These are phyloP conservation scores for Mamestra configurata DNA, from an alignment of 1,140 invertebrate genomes.

Conservation along the genomic window DNA sequence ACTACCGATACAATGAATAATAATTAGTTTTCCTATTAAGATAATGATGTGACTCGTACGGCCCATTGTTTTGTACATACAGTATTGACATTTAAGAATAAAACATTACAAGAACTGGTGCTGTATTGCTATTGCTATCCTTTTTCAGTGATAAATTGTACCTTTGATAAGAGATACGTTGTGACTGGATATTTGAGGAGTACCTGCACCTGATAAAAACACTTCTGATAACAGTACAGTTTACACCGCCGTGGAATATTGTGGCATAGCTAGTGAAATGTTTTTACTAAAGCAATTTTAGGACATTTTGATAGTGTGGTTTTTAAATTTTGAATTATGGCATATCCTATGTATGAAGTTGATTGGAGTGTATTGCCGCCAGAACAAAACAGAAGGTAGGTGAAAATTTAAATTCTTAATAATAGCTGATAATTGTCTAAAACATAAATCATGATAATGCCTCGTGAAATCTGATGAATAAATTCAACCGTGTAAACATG, in stretches of 20 bases:
- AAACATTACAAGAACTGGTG: conserved; percentile 77
- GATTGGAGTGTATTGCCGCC: conserved; percentile 94
- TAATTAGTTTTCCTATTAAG: conserved; percentile 86
- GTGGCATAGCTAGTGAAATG: conserved; percentile 80
- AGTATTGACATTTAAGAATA: conserved; percentile 85
- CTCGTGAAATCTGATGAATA: conserved; percentile 23
- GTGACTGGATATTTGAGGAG: conserved; percentile 84
- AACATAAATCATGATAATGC: conserved; percentile 1
- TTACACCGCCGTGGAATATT: conserved; percentile 77
- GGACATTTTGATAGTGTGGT: conserved; percentile 61
- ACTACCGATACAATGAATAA: conserved; percentile 78
- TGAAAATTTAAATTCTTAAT: conserved; percentile 47
- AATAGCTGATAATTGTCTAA: conserved; percentile 17
- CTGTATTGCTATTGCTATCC: conserved; percentile 86
- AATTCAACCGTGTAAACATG: conserved; percentile 39
- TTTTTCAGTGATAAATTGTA: conserved; percentile 86
- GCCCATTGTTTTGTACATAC: conserved; percentile 84
- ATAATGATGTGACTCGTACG: conserved; percentile 81
- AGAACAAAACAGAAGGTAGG: conserved; percentile 94
- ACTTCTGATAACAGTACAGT: conserved; percentile 84
- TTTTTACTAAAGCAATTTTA: conserved; percentile 71
- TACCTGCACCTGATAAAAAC: conserved; percentile 86
- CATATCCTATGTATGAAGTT: conserved; percentile 90
- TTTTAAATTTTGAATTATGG: conserved; percentile 71
- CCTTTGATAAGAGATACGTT: conserved; percentile 87